Evolutionary conservation across 2,888 invertebrate species (phyloP).

Genomic region (Cerastoderma edule): DNA sequence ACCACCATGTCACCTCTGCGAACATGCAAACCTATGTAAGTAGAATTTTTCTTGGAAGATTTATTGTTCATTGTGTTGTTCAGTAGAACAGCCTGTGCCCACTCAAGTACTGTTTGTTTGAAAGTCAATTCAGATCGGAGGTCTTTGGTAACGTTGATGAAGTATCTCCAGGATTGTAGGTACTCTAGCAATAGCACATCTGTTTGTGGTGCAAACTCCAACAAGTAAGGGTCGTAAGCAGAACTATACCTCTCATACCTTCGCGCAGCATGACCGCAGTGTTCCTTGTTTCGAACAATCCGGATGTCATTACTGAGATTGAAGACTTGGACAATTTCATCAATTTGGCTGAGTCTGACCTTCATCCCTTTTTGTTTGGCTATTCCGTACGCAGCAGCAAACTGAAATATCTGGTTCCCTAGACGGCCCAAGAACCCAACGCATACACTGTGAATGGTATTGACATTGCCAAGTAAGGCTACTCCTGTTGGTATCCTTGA

Average conservation of each 20-base stretch:
- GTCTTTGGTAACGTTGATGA: slow-evolving; percentile 41
- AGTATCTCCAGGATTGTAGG: slow-evolving; percentile 68
- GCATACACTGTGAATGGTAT: slow-evolving; percentile 20
- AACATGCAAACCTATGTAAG: slow-evolving; percentile 63
- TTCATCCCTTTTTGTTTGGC: slow-evolving; percentile 49
- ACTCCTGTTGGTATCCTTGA: background rate
- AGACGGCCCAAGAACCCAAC: slow-evolving; percentile 57
- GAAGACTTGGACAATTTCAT: slow-evolving; percentile 43
- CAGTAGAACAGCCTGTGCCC: slow-evolving; percentile 38
- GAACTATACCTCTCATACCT: slow-evolving; percentile 47
- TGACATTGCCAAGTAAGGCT: slow-evolving; percentile 16
- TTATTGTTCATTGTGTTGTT: slow-evolving; percentile 27
- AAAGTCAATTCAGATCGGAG: slow-evolving; percentile 60
- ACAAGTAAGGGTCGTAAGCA: slow-evolving; percentile 52
- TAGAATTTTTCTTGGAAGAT: slow-evolving; percentile 37
- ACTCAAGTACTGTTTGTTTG: slow-evolving; percentile 23
- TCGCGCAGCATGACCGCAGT: slow-evolving; percentile 39
- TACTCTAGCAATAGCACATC: slow-evolving; percentile 44
- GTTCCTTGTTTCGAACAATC: slow-evolving; percentile 24
- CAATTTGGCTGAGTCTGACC: slow-evolving; percentile 34
- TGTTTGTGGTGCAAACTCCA: slow-evolving; percentile 27
- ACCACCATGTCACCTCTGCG: slow-evolving; percentile 61
- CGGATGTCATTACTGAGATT: slow-evolving; percentile 34
- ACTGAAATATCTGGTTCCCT: slow-evolving; percentile 68
- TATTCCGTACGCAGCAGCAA: slow-evolving; percentile 65